Conservation (phyloP, 2,113 vertebrate species). For the Eubucco bourcierii region DNA sequence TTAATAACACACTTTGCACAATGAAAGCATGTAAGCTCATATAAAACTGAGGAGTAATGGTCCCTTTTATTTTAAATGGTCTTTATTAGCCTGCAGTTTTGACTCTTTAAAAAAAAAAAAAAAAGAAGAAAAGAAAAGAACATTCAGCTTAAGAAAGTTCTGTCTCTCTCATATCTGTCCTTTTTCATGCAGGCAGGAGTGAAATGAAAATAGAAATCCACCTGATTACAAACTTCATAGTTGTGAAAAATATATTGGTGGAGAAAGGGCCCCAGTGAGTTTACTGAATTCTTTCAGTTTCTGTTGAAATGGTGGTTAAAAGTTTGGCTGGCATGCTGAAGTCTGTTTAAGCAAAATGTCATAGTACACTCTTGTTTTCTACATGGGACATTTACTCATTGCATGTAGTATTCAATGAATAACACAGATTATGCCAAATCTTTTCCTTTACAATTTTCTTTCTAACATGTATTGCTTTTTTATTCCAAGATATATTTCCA, state of each 20-base stretch:
- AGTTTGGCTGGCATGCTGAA: not conserved
- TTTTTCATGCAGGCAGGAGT: not conserved
- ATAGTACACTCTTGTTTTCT: not conserved
- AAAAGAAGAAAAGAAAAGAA: constrained; percentile 58
- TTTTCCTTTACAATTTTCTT: not conserved
- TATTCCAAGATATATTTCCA: not conserved
- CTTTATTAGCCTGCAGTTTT: constrained; percentile 83
- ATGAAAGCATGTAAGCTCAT: constrained; percentile 85
- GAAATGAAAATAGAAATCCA: constrained; percentile 28
- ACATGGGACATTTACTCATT: not conserved
- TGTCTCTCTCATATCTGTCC: constrained; percentile 17
- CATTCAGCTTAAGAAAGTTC: constrained; percentile 65
- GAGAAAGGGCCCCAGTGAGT: constrained; percentile 4
- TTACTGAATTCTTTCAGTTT: constrained; percentile 11
- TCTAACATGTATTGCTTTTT: not conserved
- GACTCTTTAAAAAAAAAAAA: constrained; percentile 67
- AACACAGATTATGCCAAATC: not conserved
- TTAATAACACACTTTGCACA: constrained; percentile 93
- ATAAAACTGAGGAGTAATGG: constrained; percentile 84
- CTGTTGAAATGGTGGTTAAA: not conserved
- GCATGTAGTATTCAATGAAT: not conserved
- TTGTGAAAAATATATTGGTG: not conserved
- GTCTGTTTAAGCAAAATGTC: not conserved
- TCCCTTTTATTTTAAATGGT: constrained; percentile 85
- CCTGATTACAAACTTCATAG: not conserved